Evolutionary conservation across 2,888 invertebrate genomes (phyloP).

Genomic region (Anticlea derivata): DNA sequence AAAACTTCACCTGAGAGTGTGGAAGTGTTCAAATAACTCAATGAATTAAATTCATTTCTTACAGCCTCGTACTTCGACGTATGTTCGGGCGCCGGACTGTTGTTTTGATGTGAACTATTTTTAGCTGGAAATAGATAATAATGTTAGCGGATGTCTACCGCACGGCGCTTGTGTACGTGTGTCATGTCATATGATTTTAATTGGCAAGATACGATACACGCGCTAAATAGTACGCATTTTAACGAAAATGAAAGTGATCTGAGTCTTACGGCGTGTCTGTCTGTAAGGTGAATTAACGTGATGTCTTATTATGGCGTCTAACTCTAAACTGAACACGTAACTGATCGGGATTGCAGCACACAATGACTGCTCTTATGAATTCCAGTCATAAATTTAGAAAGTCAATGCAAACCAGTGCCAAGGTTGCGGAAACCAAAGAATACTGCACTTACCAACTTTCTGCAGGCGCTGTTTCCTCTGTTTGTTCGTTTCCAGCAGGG

Average conservation of each 20-base stretch:
- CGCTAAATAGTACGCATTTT: slow-evolving; percentile 33
- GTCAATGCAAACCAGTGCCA: slow-evolving; percentile 45
- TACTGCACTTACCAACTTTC: slow-evolving; percentile 63
- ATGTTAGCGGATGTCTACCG: slow-evolving; percentile 50
- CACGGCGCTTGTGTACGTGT: slow-evolving; percentile 62
- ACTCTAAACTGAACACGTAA: neutral
- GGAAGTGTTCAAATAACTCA: slow-evolving; percentile 40
- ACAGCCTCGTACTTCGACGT: slow-evolving; percentile 53
- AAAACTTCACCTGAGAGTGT: slow-evolving; percentile 41
- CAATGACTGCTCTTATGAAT: slow-evolving; percentile 15
- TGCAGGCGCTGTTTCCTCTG: slow-evolving; percentile 66
- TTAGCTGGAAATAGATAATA: slow-evolving; percentile 73
- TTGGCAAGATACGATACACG: slow-evolving; percentile 54
- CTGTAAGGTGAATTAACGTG: too few species aligned
- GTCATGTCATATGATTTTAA: slow-evolving; percentile 80
- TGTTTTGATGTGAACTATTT: slow-evolving; percentile 79
- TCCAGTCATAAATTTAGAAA: slow-evolving; percentile 44
- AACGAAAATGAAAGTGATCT: slow-evolving; percentile 48
- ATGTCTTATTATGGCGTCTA: neutral
- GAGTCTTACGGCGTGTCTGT: too few species aligned
- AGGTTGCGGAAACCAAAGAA: slow-evolving; percentile 57
- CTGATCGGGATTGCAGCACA: slow-evolving; percentile 8
- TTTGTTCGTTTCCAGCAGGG: slow-evolving; percentile 74
- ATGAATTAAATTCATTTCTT: slow-evolving; percentile 47
- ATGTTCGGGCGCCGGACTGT: slow-evolving; percentile 54